Percentiles rank a stretch among this genome's conserved stretches.
These are phyloP conservation scores for Calosoma granatense DNA, from an alignment of 1,140 invertebrate species.

Conservation along the genomic window DNA sequence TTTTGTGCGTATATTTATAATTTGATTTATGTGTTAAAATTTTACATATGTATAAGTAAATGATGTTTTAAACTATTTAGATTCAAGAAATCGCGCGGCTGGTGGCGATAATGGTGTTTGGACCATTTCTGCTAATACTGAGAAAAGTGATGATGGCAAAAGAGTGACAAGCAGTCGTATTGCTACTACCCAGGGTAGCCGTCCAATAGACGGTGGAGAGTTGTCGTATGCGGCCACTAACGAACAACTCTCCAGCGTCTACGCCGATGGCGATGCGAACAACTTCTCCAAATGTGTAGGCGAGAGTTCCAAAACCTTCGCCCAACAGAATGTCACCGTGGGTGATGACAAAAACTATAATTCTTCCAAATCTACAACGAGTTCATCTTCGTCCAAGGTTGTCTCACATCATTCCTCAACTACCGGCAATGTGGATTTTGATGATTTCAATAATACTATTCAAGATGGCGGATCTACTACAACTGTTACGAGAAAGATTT, in stretches of 20 bases:
- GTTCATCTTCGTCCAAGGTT: conserved; percentile 29
- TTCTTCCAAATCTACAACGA: conserved; percentile 35
- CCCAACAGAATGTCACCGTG: conserved; percentile 47
- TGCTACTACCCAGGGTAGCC: conserved; percentile 36
- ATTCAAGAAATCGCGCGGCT: neutral
- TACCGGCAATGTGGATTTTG: conserved; percentile 12
- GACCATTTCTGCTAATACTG: conserved; percentile 35
- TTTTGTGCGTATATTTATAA: no score
- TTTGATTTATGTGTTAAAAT: no score
- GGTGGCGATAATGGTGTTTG: conserved; percentile 34
- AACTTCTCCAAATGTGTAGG: conserved; percentile 47
- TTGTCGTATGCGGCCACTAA: conserved; percentile 48
- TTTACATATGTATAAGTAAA: no score
- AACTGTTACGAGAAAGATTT: neutral
- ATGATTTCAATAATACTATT: conserved; percentile 25
- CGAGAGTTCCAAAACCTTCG: conserved; percentile 42
- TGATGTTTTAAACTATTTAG: neutral
- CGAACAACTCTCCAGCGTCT: conserved; percentile 42
- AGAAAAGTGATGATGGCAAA: conserved; percentile 37
- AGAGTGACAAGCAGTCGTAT: conserved; percentile 30
- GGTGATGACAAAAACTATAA: conserved; percentile 42
- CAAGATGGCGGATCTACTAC: neutral
- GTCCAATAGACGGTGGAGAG: conserved; percentile 48
- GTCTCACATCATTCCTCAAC: conserved; percentile 24
- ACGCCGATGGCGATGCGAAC: conserved; percentile 49